Evolutionary conservation across 1,140 invertebrate species (phyloP).

Genomic region (Galendromus occidentalis): DNA sequence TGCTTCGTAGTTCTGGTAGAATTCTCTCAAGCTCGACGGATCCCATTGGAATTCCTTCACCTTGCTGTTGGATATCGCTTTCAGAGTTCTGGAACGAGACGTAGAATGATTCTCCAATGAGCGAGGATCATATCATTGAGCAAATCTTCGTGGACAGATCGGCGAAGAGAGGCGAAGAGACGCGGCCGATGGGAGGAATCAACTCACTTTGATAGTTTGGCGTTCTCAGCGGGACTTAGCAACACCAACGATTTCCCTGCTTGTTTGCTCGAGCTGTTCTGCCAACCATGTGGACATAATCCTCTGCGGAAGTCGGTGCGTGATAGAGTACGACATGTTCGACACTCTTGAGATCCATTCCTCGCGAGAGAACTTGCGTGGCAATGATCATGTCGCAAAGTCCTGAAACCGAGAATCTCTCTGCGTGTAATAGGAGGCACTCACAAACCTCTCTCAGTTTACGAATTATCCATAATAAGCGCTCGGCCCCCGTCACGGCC

Average conservation of each 20-base stretch:
- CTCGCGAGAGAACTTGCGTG: constrained; percentile 76
- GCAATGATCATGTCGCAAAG: constrained; percentile 49
- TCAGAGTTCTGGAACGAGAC: neutral
- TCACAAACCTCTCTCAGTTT: no score
- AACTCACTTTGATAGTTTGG: neutral
- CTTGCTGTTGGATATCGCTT: neutral
- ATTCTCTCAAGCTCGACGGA: neutral
- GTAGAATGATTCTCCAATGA: neutral
- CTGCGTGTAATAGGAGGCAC: constrained; percentile 22
- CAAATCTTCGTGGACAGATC: neutral
- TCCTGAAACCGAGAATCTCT: no score
- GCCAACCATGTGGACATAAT: constrained; percentile 79
- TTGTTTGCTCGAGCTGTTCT: constrained; percentile 58
- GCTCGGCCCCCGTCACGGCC: no score
- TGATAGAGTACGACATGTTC: constrained; percentile 83
- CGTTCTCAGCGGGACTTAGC: neutral
- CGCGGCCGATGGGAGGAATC: neutral
- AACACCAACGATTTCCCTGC: neutral
- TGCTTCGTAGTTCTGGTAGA: neutral
- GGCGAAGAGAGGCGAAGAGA: neutral
- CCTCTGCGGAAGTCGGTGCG: constrained; percentile 59
- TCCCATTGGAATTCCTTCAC: neutral
- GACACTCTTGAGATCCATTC: constrained; percentile 72
- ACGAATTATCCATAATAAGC: no score
- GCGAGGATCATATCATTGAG: neutral